These are phyloP conservation scores for Mormyrops boulengeri DNA, from an alignment of 2,797 vertebrate genomes.

Conservation along the genomic window DNA sequence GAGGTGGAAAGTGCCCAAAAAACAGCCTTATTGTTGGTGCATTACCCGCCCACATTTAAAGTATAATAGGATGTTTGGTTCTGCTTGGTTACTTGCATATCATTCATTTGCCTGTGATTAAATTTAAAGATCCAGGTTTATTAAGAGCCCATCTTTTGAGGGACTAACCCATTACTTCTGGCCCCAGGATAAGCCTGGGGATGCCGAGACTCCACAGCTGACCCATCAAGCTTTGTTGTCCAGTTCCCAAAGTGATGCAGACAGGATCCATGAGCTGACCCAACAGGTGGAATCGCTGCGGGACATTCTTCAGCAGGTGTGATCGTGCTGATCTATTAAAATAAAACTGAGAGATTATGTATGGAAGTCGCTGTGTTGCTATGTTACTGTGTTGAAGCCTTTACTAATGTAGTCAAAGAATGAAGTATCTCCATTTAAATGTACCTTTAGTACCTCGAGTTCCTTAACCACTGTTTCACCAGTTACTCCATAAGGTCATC, in stretches of 20 bases:
- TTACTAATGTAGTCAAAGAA: not conserved
- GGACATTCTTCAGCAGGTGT: constrained; percentile 60
- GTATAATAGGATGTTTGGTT: not conserved
- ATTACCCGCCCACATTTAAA: not conserved
- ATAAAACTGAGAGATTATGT: not conserved
- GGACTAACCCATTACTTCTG: not conserved
- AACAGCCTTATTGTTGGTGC: not conserved
- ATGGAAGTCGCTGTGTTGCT: not conserved
- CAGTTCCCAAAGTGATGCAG: constrained; percentile 46
- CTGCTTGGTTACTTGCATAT: not conserved
- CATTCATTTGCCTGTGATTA: not conserved
- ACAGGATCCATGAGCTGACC: constrained; percentile 58
- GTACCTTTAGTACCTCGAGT: not conserved
- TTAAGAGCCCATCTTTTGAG: not conserved
- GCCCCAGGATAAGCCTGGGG: constrained; percentile 42
- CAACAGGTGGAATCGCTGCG: constrained; percentile 61
- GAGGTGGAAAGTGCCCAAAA: not conserved
- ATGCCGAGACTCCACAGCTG: constrained; percentile 3
- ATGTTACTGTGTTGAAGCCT: not conserved
- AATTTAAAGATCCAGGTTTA: not conserved
- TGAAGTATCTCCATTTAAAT: not conserved
- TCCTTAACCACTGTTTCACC: not conserved
- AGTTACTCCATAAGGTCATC: not conserved
- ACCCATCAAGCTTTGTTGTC: constrained; percentile 29
- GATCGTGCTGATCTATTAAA: not conserved